Percentiles rank a stretch among this genome's conserved stretches.
These are phyloP conservation scores for Littorina saxatilis DNA, from an alignment of 1,140 invertebrate species.

Conservation along the genomic window DNA sequence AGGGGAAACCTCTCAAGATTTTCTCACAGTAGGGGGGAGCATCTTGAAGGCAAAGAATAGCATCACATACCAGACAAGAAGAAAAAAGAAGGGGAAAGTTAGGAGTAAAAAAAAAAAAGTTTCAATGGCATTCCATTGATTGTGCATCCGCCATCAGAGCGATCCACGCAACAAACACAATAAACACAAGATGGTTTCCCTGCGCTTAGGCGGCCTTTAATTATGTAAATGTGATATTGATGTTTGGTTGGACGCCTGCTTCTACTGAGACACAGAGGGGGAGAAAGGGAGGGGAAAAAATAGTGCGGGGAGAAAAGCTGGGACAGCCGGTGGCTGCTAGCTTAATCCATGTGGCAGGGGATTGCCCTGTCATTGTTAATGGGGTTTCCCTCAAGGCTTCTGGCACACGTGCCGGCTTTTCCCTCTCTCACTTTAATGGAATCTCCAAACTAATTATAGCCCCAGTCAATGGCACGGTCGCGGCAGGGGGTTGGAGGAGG, in stretches of 20 bases:
- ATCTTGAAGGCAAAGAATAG: too few relatives aligned
- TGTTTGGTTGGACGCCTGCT: too few relatives aligned
- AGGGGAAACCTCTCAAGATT: too few relatives aligned
- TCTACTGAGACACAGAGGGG: not conserved
- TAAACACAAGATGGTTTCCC: not conserved
- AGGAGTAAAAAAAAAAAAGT: too few relatives aligned
- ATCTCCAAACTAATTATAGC: constrained; percentile 33
- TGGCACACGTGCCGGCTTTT: constrained; percentile 3
- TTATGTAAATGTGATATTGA: constrained; percentile 17
- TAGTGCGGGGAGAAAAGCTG: not conserved
- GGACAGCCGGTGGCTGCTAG: not conserved
- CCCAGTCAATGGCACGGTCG: constrained; percentile 28
- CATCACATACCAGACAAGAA: too few relatives aligned
- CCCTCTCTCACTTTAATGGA: constrained; percentile 34
- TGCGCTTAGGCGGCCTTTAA: constrained; percentile 11
- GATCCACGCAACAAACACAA: too few relatives aligned
- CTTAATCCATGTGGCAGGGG: constrained; percentile 21
- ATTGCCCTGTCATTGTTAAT: constrained; percentile 25
- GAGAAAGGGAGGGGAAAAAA: too few relatives aligned
- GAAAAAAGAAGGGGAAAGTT: too few relatives aligned
- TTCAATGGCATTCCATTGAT: too few relatives aligned
- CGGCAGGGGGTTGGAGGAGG: too few relatives aligned
- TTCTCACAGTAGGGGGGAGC: too few relatives aligned
- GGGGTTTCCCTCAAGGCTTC: constrained; percentile 10
- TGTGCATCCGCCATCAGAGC: too few relatives aligned